phyloP scores from a whole-genome alignment of 92 coral and sea anemone genomes.

The Epizoanthus ramosus region DNA sequence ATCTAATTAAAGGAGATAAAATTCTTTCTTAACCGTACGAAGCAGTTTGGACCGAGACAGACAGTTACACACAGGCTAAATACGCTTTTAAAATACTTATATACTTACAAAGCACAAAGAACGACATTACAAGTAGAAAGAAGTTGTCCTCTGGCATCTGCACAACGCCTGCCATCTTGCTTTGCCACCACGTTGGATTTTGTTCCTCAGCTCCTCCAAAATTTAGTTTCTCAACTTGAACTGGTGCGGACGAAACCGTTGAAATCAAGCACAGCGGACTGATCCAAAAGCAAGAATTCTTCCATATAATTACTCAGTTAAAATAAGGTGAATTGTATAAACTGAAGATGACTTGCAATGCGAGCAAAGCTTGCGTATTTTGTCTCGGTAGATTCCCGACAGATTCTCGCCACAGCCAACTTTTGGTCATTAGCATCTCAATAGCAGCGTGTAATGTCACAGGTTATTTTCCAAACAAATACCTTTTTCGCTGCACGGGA shows the following conservation, averaged over 20 bases:
- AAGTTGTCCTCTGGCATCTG: not conserved
- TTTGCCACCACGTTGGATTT: not conserved
- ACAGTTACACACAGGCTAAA: too few relatives aligned
- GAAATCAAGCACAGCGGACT: not conserved
- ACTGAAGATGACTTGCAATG: not conserved
- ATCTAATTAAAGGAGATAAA: too few relatives aligned
- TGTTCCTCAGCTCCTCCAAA: not conserved
- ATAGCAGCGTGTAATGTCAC: too few relatives aligned
- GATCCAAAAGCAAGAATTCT: not conserved
- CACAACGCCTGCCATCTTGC: not conserved
- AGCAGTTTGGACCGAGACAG: too few relatives aligned
- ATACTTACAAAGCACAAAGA: constrained; percentile 36
- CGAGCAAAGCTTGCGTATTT: not conserved
- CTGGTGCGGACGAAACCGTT: not conserved
- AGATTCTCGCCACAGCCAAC: too few relatives aligned
- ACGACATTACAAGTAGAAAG: constrained; percentile 10
- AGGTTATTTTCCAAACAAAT: too few relatives aligned
- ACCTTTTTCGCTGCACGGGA: too few relatives aligned
- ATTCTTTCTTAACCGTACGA: too few relatives aligned
- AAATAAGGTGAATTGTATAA: not conserved
- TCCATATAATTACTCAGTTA: not conserved
- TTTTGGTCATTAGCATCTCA: not conserved
- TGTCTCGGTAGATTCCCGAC: too few relatives aligned
- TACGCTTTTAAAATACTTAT: not conserved
- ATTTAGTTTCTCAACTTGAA: not conserved